These are phyloP conservation scores for Zoanthus gigantus DNA, from an alignment of 92 coral and sea anemone genomes.

Conservation along the genomic window DNA sequence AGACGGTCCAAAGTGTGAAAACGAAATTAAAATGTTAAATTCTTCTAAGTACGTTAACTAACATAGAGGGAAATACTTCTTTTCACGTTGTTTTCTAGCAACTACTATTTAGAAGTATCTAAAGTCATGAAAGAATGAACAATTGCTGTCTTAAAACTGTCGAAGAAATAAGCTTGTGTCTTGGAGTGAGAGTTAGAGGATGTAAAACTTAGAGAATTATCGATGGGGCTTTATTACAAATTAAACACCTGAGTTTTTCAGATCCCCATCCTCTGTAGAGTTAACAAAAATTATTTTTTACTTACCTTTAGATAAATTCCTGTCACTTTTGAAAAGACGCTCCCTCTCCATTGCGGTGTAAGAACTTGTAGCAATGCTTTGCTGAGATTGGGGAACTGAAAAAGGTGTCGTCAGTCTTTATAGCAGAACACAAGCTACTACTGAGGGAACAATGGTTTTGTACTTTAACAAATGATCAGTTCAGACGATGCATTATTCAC, in stretches of 20 bases:
- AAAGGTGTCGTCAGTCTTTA: not conserved
- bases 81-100: not conserved
- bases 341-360: not conserved
- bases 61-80: not conserved
- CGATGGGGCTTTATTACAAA: conserved; percentile 13
- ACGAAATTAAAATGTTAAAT: not conserved
- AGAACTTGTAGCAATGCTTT: not conserved
- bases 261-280: not conserved
- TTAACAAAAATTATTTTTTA: not conserved
- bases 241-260: conserved; percentile 13
- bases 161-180: not conserved
- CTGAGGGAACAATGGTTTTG: not conserved
- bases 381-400: not conserved
- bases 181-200: conserved; percentile 18
- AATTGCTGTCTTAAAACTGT: conserved; percentile 11
- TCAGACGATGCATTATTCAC: conserved; percentile 19
- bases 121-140: conserved; percentile 12
- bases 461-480: conserved; percentile 10
- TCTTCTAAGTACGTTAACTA: not conserved
- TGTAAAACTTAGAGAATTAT: conserved; percentile 9
- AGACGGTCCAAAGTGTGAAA: not conserved
- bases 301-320: conserved; percentile 16
- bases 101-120: not conserved
- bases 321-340: not conserved
- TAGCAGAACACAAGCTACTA: not conserved